Evolutionary conservation across 1,140 invertebrate species (phyloP), one percentile per base, ranked within the genome.

Genomic region (Geopemphigus sp.): DNA sequence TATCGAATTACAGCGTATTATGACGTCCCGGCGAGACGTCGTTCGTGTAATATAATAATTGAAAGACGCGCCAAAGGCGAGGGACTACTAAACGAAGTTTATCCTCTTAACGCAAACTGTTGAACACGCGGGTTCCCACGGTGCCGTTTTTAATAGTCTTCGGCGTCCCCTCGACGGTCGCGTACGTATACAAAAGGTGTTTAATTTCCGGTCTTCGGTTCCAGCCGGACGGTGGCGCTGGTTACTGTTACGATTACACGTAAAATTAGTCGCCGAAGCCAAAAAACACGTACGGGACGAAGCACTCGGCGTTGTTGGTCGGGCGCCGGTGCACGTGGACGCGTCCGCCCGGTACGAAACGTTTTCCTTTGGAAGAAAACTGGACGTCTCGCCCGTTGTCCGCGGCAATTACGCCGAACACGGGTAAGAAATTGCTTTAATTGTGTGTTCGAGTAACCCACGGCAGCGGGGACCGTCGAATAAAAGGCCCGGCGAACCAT

Each of bases 201-300:
- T 76, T 59, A 76, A 76, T 76, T 76, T 76, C 73, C 73, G 73
- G 73, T 47, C 32, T 24, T 59, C 15, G 73, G 45, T n/a, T n/a
- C n/a, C n/a, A n/a, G n/a, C n/a, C n/a, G n/a, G n/a, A n/a, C 59
- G 54, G 32, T 24, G 29, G 29, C 19, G 32, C 32, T 26, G 32
- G 1, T 19, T 0, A n/a, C 54, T 19, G 1, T 19, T 0, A n/a
- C 54, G 8, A 39, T 39, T 39, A 45, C 11, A 59, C 32, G 29
- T n/a, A 57, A 74, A 57, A 74, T 74, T 39, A 74, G 72, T 74
- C 72, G 57, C 72, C n/a, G 53, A 54, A 57, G 53, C 72, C 68
- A 72, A 54, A 8, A 8, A 39, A 39, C 8, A 39, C n/a, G n/a
- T n/a, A n/a, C n/a, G n/a, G n/a, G n/a, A n/a, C n/a, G n/a, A n/a